Evolutionary conservation across 1,140 invertebrate species (phyloP).

Genomic region (Cotesia typhae): DNA sequence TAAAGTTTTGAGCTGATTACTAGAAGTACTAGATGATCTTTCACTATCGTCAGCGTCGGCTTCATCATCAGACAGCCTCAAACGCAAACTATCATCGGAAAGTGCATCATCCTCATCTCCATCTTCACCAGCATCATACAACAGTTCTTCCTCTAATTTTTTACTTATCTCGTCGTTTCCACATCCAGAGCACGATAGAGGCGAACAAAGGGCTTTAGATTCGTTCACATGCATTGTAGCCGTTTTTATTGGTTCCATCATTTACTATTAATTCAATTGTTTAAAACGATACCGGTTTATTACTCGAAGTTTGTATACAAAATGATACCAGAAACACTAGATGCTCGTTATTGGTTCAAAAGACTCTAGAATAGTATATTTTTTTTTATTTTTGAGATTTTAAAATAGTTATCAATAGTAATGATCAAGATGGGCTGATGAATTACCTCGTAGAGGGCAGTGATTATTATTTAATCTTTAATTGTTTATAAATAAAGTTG

Average conservation of each 20-base stretch:
- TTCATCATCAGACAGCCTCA: constrained; percentile 60
- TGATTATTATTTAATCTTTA: too few species aligned
- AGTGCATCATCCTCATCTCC: constrained; percentile 57
- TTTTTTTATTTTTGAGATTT: too few species aligned
- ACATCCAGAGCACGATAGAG: constrained; percentile 37
- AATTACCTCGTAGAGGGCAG: constrained; percentile 1
- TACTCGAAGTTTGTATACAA: too few species aligned
- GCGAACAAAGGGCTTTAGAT: constrained; percentile 43
- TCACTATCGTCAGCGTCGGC: constrained; percentile 42
- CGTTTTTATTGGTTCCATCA: constrained; percentile 55
- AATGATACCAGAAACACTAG: too few species aligned
- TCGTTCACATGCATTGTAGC: constrained; percentile 48
- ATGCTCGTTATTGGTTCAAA: too few species aligned
- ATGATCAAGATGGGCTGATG: not conserved
- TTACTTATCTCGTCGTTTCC: constrained; percentile 46
- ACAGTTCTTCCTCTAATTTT: constrained; percentile 52
- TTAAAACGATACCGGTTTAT: not conserved
- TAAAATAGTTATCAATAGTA: too few species aligned
- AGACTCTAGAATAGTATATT: too few species aligned
- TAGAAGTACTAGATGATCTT: constrained; percentile 5
- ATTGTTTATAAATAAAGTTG: not conserved
- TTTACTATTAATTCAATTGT: constrained; percentile 31
- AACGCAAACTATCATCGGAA: constrained; percentile 58
- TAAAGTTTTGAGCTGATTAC: constrained; percentile 12
- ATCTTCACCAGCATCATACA: constrained; percentile 50